Evolutionary conservation across 1,140 invertebrate genomes (phyloP).

Genomic region (Drosophila watanabei): DNA sequence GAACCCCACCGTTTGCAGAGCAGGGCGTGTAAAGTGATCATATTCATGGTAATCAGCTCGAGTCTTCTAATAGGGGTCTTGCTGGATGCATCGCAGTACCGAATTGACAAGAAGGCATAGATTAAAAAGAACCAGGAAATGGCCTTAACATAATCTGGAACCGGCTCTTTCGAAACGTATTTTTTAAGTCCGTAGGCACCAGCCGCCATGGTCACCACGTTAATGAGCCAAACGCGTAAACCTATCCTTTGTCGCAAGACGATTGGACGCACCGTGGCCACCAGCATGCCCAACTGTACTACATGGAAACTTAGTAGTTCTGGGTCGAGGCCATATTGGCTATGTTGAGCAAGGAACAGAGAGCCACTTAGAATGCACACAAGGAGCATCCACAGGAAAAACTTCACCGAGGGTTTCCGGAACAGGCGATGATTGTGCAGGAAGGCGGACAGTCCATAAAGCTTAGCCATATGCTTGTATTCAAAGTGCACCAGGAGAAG

Average conservation of each 20-base stretch:
- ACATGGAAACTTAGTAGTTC: constrained; percentile 86
- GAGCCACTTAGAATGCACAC: constrained; percentile 86
- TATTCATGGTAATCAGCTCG: constrained; percentile 85
- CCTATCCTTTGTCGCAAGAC: constrained; percentile 37
- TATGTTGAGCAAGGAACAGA: constrained; percentile 87
- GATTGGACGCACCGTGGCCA: constrained; percentile 51
- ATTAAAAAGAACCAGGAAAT: constrained; percentile 85
- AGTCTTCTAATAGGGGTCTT: constrained; percentile 80
- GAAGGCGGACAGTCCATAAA: constrained; percentile 31
- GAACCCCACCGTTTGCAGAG: constrained; percentile 86
- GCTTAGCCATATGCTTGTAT: constrained; percentile 24
- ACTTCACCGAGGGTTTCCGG: constrained; percentile 20
- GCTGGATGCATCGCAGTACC: constrained; percentile 81
- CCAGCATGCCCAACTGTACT: constrained; percentile 85
- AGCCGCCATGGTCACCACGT: constrained; percentile 27
- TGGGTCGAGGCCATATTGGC: background rate
- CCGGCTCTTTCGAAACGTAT: constrained; percentile 42
- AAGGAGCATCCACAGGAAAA: constrained; percentile 50
- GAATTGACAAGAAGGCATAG: constrained; percentile 48
- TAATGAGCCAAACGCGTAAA: constrained; percentile 39
- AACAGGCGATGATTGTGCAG: constrained; percentile 44
- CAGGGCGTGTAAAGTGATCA: constrained; percentile 72
- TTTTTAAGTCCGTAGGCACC: constrained; percentile 36
- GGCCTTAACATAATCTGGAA: constrained; percentile 85
- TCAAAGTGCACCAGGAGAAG: constrained; percentile 55